Conservation (phyloP, 2,797 vertebrate species). For the Spondyliosoma cantharus region DNA sequence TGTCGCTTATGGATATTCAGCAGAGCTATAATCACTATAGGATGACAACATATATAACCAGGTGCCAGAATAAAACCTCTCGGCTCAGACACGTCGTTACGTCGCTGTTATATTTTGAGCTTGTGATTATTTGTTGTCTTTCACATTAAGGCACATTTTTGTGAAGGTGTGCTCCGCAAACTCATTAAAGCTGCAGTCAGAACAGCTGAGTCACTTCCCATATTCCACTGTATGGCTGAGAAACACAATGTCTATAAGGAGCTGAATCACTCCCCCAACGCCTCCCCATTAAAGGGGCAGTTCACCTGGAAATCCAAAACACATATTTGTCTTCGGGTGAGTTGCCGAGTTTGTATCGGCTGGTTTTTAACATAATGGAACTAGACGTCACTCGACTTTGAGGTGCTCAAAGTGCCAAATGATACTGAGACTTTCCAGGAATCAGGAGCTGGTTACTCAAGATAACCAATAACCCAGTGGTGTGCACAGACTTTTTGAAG, state of each 20-base stretch:
- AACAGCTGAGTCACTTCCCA: conserved; percentile 55
- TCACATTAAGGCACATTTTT: not conserved
- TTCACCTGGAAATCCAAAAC: not conserved
- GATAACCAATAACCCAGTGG: no score
- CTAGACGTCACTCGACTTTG: no score
- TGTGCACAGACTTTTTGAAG: no score
- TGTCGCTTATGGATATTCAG: not conserved
- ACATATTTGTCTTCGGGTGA: no score
- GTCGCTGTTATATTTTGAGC: not conserved
- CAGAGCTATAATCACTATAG: not conserved
- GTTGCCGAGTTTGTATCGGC: no score
- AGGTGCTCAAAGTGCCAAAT: no score
- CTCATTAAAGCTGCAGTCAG: conserved; percentile 26
- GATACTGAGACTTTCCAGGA: no score
- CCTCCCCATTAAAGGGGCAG: not conserved
- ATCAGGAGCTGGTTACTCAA: no score
- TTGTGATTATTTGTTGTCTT: not conserved
- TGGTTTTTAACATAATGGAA: no score
- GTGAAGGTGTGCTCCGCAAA: not conserved
- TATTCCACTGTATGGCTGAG: conserved; percentile 19
- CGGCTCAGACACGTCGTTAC: not conserved
- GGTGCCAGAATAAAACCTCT: conserved; percentile 27
- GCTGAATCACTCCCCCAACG: not conserved
- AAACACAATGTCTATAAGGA: not conserved
- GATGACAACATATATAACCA: conserved; percentile 22